Base-by-base conservation (phyloP, 2,888 invertebrate species). In the Thelaira solivaga region DNA sequence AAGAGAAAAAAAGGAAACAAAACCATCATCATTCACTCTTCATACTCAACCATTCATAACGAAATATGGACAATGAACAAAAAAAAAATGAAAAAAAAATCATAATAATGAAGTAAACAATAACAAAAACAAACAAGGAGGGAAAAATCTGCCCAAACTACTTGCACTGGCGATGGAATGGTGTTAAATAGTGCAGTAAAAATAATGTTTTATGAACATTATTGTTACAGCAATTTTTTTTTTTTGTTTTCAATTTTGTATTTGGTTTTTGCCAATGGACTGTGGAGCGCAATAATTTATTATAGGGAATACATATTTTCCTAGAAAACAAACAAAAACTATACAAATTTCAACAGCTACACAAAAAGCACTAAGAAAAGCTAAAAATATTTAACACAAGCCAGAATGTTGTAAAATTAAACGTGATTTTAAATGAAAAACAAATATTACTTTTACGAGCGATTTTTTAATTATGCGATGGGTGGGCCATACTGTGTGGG, bases 151-250 rank as follows among this genome's bases (percentile, higher is more conserved):
- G 16, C 22, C 57, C 47, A 31, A 16, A 4, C 53, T 18, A 31
- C 31, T 41, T 26, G 26, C 6, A 26, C 26, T 26, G 41, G 26
- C n/a, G n/a, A n/a, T n/a, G n/a, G n/a, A n/a, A n/a, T 76, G 67
- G 64, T 64, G 77, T 69, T 78, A 73, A 78, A 78, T 73, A 69
- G 68, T 78, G 68, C 73, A 73, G 64, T 59, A 68, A 76, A 68
- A 61, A 55, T 64, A 69, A 59, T 57, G 41, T 78, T 78, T 77
- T 78, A 78, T 73, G 68, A 55, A 43, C 34, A 51, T 49, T 71
- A 69, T 59, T 65, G 11, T 51, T 62, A 34, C 55, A 31, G 31
- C 8, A 16, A 39, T 53, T 55, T 75, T 43, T 24, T 24, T 57
- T 72, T 45, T 43, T 24, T 24, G 47, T 72, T 45, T 53, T 39